These are phyloP conservation scores for Hyphantria cunea DNA, from an alignment of 1,140 invertebrate genomes.

Conservation along the genomic window DNA sequence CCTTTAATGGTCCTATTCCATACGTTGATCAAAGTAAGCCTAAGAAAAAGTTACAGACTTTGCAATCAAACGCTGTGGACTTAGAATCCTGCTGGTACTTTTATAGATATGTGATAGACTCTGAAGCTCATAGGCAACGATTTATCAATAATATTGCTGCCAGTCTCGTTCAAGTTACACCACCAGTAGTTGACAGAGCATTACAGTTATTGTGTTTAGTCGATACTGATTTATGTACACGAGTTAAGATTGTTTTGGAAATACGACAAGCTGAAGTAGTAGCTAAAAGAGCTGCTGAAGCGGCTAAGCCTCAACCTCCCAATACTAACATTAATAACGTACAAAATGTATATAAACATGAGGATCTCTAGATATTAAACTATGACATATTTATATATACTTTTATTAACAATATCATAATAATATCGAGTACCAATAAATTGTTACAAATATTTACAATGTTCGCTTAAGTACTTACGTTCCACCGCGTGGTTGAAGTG, in stretches of 20 bases:
- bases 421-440: no score
- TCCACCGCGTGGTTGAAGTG: no score
- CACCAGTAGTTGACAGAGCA: constrained; percentile 89
- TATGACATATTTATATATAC: no score
- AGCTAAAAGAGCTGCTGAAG: constrained; percentile 5
- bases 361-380: not conserved
- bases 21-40: constrained; percentile 62
- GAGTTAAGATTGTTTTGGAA: constrained; percentile 30
- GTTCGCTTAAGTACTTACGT: no score
- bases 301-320: not conserved
- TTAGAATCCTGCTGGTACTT: constrained; percentile 89
- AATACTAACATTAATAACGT: not conserved
- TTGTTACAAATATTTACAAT: no score
- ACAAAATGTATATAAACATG: not conserved
- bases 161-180: constrained; percentile 86
- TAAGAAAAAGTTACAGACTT: constrained; percentile 57
- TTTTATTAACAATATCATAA: no score
- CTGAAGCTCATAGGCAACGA: constrained; percentile 83
- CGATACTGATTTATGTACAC: constrained; percentile 83
- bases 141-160: constrained; percentile 90
- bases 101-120: constrained; percentile 88
- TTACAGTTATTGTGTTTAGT: constrained; percentile 86
- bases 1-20: constrained; percentile 89
- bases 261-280: not conserved
- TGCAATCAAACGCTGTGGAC: constrained; percentile 86